Evolutionary conservation across 2,113 vertebrate genomes (phyloP).

Genomic region (Thunnus thynnus): DNA sequence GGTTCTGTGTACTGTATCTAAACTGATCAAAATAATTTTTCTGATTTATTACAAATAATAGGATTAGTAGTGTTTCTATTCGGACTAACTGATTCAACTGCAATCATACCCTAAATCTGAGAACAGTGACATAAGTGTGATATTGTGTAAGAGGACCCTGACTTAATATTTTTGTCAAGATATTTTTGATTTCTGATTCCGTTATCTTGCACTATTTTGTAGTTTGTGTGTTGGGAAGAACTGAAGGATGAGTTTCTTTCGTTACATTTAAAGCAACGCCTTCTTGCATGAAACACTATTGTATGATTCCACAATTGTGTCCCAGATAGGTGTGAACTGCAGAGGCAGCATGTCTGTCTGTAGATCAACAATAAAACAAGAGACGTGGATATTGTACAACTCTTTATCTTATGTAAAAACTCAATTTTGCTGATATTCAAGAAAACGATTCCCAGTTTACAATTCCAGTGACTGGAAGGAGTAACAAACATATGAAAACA

Average conservation of each 20-base stretch:
- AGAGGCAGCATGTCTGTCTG: not conserved
- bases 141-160: not conserved
- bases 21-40: no score
- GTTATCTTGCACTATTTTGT: not conserved
- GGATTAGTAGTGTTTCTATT: no score
- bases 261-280: not conserved
- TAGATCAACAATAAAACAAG: not conserved
- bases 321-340: not conserved
- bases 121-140: no score
- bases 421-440: constrained; percentile 78
- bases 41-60: no score
- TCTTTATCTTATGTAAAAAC: constrained; percentile 93
- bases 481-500: constrained; percentile 75
- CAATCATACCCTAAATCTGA: no score
- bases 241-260: not conserved
- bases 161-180: not conserved
- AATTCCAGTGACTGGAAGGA: constrained; percentile 77
- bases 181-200: no score
- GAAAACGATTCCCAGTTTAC: constrained; percentile 71
- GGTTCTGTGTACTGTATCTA: no score
- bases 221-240: not conserved
- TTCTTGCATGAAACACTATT: not conserved
- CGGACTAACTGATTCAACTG: no score
- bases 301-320: no score
- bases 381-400: constrained; percentile 80